Evolutionary conservation across 1,140 invertebrate species (phyloP), one percentile per base, ranked within the genome.

Genomic region (Drosophila aff.): DNA sequence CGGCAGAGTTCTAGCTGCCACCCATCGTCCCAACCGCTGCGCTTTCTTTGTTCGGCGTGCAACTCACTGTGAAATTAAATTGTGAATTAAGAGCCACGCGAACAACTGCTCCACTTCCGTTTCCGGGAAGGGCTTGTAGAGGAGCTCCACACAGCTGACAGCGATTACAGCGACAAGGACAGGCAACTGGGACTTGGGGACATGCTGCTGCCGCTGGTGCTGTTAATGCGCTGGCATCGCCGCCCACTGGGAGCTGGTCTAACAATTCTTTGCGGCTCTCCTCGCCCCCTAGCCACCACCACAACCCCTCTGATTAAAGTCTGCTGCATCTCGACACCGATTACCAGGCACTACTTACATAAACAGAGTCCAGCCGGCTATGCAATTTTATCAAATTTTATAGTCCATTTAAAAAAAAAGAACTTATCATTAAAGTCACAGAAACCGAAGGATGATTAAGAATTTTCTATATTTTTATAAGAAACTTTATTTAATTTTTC

Each of bases 61-160:
- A 72, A 60, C 79, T 79, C 71, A 76, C 75, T 86, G 79, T 89
- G 84, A 83, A 89, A 86, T 86, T 89, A 89, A 86, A 86, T 86
- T 89, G 76, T 86, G 76, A 86, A 89, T 83, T 89, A 86, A 86
- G 78, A 79, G 69, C 67, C 52, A 78, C 11, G 60, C 58, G 58
- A 60, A 60, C 58, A 60, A 60, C 58, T 46, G 58, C 36, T 57
- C 9, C 53, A 26, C 53, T 26, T 40, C 36, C 53, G 15, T 28
- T 49, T 49, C 47, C 47, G 60, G 61, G 64, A 76, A n/a, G 18
- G 33, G 21, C 31, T 26, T 18, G 31, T 10, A 10, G 10, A 21
- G 15, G 31, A 18, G 33, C 47, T 49, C 15, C 60, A 40, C 11
- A 10, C 43, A 44, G 41, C 46, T 41, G 43, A 71, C 66, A 71